Evolutionary conservation across 2,113 vertebrate genomes (phyloP).

Genomic region (Fregetta grallaria): DNA sequence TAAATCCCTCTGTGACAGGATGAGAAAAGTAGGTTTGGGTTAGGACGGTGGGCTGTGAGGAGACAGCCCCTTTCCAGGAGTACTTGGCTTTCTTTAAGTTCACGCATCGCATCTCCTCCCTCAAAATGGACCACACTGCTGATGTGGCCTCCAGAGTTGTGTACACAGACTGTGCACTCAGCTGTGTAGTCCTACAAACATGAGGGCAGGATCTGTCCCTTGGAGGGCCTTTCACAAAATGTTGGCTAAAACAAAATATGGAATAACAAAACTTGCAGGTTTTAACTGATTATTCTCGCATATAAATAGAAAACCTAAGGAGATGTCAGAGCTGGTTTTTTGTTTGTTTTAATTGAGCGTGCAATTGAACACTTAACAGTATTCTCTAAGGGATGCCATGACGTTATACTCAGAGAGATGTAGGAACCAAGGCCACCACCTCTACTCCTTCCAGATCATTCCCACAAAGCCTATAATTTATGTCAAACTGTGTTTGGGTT

Average conservation of each 20-base stretch:
- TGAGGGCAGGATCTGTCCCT: neutral
- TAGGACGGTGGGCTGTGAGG: neutral
- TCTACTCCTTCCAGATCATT: neutral
- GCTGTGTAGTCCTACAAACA: neutral
- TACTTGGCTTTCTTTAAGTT: neutral
- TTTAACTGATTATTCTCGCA: neutral
- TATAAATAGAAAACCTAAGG: neutral
- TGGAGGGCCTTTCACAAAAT: neutral
- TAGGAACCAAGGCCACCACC: neutral
- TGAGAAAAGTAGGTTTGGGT: neutral
- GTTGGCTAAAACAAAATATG: neutral
- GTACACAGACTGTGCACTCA: no score
- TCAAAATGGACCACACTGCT: neutral
- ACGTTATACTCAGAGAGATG: neutral
- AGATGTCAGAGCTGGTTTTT: neutral
- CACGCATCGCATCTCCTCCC: neutral
- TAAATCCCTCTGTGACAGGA: neutral
- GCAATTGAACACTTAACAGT: neutral
- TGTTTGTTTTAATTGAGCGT: neutral
- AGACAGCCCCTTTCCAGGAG: neutral
- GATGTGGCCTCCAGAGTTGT: neutral
- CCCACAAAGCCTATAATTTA: constrained; percentile 1
- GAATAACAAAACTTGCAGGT: neutral
- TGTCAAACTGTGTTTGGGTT: neutral
- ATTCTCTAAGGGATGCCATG: neutral